Conservation (phyloP, 2,888 invertebrate genomes). For the Orthonychiurus folsomi region DNA sequence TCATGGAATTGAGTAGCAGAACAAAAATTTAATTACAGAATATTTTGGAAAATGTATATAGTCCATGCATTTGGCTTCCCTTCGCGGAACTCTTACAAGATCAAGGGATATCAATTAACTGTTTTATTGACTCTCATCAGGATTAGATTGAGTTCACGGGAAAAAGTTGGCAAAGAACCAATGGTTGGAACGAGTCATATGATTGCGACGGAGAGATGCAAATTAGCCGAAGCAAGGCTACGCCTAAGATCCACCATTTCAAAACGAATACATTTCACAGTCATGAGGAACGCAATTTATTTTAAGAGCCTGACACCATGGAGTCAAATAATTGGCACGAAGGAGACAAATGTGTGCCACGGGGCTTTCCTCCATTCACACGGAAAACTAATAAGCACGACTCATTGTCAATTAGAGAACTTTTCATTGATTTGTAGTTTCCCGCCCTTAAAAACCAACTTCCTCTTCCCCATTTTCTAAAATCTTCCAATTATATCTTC, state of each 20-base stretch:
- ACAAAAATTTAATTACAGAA: no score
- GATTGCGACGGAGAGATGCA: not conserved
- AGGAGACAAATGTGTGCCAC: not conserved
- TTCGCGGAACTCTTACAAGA: no score
- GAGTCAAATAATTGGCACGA: not conserved
- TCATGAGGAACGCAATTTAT: not conserved
- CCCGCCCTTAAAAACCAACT: not conserved
- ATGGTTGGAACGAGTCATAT: not conserved
- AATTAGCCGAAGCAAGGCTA: not conserved
- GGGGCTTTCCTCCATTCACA: no score
- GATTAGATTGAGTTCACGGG: no score
- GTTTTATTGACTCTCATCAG: no score
- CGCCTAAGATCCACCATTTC: not conserved
- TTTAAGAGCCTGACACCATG: not conserved
- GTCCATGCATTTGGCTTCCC: no score
- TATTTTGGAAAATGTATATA: no score
- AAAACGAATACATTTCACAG: not conserved
- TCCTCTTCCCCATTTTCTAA: not conserved
- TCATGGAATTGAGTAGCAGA: no score
- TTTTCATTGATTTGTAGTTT: not conserved
- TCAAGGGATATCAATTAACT: no score
- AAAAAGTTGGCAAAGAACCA: not conserved
- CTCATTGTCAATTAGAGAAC: not conserved
- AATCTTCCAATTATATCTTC: not conserved
- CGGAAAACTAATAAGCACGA: not conserved